Conservation (phyloP, 2,113 vertebrate genomes). For the Choloepus hoffmanni region DNA sequence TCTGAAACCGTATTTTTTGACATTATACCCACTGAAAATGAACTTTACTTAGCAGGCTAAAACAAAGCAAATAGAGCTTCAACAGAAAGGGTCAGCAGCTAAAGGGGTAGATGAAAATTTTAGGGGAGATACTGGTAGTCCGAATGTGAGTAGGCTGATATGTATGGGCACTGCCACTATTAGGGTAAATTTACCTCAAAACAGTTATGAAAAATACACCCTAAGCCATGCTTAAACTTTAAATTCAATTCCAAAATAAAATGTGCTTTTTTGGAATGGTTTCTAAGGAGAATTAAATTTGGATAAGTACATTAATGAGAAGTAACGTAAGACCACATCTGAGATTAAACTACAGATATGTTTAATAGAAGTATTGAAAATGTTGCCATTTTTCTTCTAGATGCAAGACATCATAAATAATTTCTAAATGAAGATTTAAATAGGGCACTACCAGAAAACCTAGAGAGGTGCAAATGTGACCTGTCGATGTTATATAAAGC, state of each 20-base stretch:
- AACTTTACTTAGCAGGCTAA: neutral
- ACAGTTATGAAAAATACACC: neutral
- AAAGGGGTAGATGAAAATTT: neutral
- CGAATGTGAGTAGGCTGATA: neutral
- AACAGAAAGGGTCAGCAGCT: neutral
- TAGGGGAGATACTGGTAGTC: neutral
- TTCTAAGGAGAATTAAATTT: neutral
- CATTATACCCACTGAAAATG: neutral
- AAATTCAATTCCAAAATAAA: no score
- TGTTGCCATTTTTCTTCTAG: neutral
- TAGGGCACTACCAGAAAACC: neutral
- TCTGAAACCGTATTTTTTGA: neutral
- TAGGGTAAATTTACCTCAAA: neutral
- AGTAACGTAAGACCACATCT: neutral
- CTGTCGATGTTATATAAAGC: neutral
- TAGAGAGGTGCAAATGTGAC: neutral
- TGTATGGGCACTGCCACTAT: neutral
- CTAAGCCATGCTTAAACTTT: neutral
- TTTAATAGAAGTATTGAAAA: neutral
- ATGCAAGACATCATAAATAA: neutral
- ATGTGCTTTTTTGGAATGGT: neutral
- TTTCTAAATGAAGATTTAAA: neutral
- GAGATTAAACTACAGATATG: neutral
- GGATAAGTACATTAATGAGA: neutral
- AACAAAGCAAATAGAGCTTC: neutral